Evolutionary conservation across 1,140 invertebrate species (phyloP).

Genomic region (Drosophila repletoides): DNA sequence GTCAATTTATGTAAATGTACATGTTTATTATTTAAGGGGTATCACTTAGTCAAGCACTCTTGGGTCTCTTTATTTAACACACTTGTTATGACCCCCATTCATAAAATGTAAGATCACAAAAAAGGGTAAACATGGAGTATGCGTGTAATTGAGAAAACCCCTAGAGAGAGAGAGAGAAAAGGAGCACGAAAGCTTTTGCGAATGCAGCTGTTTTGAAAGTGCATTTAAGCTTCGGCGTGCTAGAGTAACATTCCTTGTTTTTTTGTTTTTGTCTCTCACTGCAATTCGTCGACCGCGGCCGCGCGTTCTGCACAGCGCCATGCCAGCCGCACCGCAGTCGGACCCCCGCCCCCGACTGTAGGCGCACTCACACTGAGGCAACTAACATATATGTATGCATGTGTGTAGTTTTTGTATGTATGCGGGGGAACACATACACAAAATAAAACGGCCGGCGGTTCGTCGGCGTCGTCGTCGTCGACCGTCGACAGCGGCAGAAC

Average conservation of each 20-base stretch:
- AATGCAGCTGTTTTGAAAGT: not conserved
- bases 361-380: conserved; percentile 35
- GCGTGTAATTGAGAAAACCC: too few relatives aligned
- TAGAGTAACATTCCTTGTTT: conserved; percentile 14
- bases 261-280: conserved; percentile 44
- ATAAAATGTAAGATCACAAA: too few relatives aligned
- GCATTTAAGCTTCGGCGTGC: not conserved
- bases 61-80: too few relatives aligned
- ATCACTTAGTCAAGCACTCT: too few relatives aligned
- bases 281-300: conserved; percentile 45
- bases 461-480: conserved; percentile 19
- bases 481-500: conserved; percentile 30
- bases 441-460: conserved; percentile 45
- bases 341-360: conserved; percentile 26
- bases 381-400: not conserved
- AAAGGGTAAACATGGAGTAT: too few relatives aligned
- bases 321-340: conserved; percentile 14
- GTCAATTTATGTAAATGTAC: too few relatives aligned
- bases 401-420: not conserved
- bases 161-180: too few relatives aligned
- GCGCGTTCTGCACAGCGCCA: conserved; percentile 40
- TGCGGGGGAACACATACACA: conserved; percentile 18
- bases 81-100: too few relatives aligned
- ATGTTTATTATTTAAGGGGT: too few relatives aligned
- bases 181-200: too few relatives aligned